Conservation (phyloP, 1,140 invertebrate genomes). For the Diplogasteroides magnus region DNA sequence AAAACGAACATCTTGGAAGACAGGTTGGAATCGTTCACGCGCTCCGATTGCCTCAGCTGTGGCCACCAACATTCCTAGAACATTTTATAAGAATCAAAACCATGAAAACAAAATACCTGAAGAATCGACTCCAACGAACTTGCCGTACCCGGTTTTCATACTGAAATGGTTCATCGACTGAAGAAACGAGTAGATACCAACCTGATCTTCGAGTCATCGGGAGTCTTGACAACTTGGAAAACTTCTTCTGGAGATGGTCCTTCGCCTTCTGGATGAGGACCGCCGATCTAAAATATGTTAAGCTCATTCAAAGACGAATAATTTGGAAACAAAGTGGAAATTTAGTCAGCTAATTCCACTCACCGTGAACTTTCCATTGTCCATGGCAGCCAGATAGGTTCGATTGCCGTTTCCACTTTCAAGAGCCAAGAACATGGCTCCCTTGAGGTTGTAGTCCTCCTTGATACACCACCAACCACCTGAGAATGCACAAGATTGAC, state of each 20-base stretch:
- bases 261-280: conserved; percentile 30
- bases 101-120: too few relatives aligned
- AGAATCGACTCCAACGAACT: conserved; percentile 35
- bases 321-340: too few relatives aligned
- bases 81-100: too few relatives aligned
- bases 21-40: conserved; percentile 33
- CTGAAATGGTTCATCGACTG: conserved; percentile 8
- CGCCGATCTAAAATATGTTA: conserved; percentile 16
- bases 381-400: conserved; percentile 31
- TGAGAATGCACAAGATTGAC: conserved; percentile 2
- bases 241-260: conserved; percentile 35
- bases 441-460: conserved; percentile 33
- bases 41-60: conserved; percentile 35
- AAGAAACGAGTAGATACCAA: background rate
- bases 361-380: conserved; percentile 37
- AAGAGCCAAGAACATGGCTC: conserved; percentile 30
- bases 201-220: conserved; percentile 36
- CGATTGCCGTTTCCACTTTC: conserved; percentile 22
- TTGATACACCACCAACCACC: conserved; percentile 27
- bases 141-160: conserved; percentile 39
- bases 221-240: conserved; percentile 35
- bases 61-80: conserved; percentile 26
- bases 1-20: conserved; percentile 37
- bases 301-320: background rate
- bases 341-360: background rate